Conservation (phyloP, 2,113 vertebrate species). For the Emydura subglobosa region DNA sequence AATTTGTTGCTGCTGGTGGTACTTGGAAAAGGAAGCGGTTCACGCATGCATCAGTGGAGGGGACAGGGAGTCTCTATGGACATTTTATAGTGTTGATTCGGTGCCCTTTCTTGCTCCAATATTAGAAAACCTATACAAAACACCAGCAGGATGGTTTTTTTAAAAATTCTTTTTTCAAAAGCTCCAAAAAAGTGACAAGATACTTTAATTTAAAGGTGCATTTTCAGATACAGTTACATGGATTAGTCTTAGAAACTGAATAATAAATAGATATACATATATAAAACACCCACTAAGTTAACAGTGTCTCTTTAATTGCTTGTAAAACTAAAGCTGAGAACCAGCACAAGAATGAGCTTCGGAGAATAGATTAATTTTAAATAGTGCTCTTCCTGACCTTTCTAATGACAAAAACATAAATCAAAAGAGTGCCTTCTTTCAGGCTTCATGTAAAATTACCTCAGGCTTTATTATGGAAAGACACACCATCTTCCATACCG, state of each 20-base stretch:
- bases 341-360: background rate
- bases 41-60: background rate
- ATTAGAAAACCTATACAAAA: background rate
- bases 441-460: background rate
- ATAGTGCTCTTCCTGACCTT: background rate
- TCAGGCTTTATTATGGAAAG: background rate
- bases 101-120: background rate
- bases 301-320: background rate
- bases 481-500: background rate
- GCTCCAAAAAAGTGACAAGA: background rate
- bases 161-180: too few relatives aligned
- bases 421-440: background rate
- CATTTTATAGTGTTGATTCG: background rate
- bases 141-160: background rate
- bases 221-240: background rate
- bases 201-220: background rate
- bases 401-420: background rate
- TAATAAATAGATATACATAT: background rate
- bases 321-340: background rate
- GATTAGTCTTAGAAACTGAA: background rate
- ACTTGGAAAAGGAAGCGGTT: background rate
- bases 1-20: background rate
- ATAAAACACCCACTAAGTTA: rapidly evolving
- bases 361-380: background rate
- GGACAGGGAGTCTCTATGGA: background rate